Conservation (phyloP, 2,888 invertebrate genomes). For the Athetis lepigone region DNA sequence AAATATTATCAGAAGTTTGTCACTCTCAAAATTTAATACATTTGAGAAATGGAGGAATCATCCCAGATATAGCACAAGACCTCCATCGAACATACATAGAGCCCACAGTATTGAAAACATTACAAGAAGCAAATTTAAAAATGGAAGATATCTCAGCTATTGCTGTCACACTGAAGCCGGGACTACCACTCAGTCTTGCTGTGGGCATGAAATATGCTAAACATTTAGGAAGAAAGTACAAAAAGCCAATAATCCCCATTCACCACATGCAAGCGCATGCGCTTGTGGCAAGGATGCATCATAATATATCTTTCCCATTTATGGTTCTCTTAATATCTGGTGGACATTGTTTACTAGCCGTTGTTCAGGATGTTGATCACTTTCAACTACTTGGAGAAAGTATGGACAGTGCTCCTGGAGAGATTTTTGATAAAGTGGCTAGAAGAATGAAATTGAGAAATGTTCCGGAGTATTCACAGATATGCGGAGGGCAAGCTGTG, state of each 20-base stretch:
- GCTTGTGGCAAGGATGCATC: slow-evolving; percentile 94
- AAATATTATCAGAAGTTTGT: slow-evolving; percentile 95
- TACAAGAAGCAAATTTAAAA: slow-evolving; percentile 91
- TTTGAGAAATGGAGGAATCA: slow-evolving; percentile 95
- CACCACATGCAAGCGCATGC: slow-evolving; percentile 99
- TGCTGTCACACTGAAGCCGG: slow-evolving; percentile 97
- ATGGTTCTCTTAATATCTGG: slow-evolving; percentile 97
- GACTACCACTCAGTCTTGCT: slow-evolving; percentile 93
- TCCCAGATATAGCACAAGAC: slow-evolving; percentile 96
- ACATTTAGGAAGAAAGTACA: slow-evolving; percentile 92
- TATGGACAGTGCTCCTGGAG: slow-evolving; percentile 97
- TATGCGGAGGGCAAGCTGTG: slow-evolving; percentile 96
- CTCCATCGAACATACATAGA: slow-evolving; percentile 95
- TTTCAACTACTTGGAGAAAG: slow-evolving; percentile 95
- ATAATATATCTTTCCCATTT: slow-evolving; percentile 95
- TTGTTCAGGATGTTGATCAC: slow-evolving; percentile 93
- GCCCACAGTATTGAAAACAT: slow-evolving; percentile 92
- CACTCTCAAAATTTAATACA: slow-evolving; percentile 95
- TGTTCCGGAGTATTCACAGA: slow-evolving; percentile 93
- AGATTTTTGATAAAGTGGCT: slow-evolving; percentile 97
- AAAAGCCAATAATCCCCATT: slow-evolving; percentile 97
- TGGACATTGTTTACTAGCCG: slow-evolving; percentile 96
- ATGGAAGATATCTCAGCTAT: slow-evolving; percentile 95
- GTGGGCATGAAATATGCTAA: slow-evolving; percentile 97
- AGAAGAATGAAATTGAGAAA: slow-evolving; percentile 95